Evolutionary conservation across 2,113 vertebrate genomes (phyloP).

Genomic region (Phalacrocorax aristotelis): DNA sequence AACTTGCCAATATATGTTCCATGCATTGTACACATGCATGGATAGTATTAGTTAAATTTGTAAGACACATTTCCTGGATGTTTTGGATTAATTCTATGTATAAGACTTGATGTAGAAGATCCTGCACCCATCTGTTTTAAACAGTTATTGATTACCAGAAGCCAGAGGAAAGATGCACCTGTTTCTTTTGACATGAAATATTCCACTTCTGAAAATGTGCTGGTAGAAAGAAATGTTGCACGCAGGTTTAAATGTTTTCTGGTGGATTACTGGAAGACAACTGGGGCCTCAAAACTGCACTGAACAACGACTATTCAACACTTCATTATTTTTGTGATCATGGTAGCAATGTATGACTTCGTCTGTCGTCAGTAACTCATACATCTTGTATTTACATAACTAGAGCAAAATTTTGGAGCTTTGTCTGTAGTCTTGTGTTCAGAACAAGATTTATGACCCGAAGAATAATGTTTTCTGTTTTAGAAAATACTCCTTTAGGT

Average conservation of each 20-base stretch:
- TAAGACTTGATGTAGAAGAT: background rate
- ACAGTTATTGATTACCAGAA: background rate
- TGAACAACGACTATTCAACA: background rate
- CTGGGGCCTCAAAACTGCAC: background rate
- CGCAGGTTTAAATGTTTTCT: background rate
- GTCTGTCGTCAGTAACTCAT: background rate
- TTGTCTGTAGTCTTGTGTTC: background rate
- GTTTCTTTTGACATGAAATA: background rate
- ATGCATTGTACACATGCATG: background rate
- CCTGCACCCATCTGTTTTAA: background rate
- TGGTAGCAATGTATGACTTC: background rate
- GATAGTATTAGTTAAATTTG: background rate
- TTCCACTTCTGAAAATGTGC: background rate
- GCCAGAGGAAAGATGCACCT: background rate
- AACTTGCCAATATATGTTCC: background rate
- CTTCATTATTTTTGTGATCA: background rate
- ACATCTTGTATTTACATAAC: background rate
- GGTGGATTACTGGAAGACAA: background rate
- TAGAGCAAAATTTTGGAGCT: background rate
- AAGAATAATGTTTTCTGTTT: constrained; percentile 12
- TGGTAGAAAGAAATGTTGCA: background rate
- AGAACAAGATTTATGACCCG: background rate
- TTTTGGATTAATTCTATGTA: background rate
- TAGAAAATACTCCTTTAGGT: background rate
- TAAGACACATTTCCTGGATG: background rate